These are phyloP conservation scores for Tetranychus truncatus DNA, from an alignment of 2,888 invertebrate species.

Conservation along the genomic window DNA sequence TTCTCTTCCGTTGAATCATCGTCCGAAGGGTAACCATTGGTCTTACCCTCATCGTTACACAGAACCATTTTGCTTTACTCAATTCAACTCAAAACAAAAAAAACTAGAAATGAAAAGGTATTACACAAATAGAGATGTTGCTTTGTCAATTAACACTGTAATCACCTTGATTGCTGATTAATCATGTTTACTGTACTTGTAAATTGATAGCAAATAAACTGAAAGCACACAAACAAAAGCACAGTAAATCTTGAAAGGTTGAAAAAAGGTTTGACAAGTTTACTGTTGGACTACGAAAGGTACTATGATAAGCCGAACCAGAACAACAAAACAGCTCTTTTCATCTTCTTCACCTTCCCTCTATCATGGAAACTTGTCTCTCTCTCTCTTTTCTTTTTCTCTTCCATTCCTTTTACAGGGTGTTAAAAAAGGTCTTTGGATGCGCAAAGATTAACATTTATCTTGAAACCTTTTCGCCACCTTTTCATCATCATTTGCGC, in stretches of 20 bases:
- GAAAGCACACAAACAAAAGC: background rate
- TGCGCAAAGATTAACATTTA: background rate
- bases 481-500: background rate
- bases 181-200: background rate
- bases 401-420: background rate
- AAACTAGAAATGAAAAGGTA: too few species aligned
- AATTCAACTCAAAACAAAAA: too few species aligned
- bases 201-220: background rate
- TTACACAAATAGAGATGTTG: too few species aligned
- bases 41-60: too few species aligned
- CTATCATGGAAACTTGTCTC: background rate
- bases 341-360: background rate
- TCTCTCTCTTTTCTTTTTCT: background rate
- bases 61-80: too few species aligned
- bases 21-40: too few species aligned
- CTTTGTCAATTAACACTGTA: background rate
- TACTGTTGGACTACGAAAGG: background rate
- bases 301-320: background rate
- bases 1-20: too few species aligned
- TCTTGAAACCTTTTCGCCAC: background rate
- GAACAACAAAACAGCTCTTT: background rate
- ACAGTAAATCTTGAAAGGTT: background rate
- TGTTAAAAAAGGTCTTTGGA: background rate
- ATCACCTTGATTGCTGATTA: background rate
- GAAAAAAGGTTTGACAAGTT: background rate